phyloP scores from a whole-genome alignment of 1,140 invertebrate species.

The Psix sp. region DNA sequence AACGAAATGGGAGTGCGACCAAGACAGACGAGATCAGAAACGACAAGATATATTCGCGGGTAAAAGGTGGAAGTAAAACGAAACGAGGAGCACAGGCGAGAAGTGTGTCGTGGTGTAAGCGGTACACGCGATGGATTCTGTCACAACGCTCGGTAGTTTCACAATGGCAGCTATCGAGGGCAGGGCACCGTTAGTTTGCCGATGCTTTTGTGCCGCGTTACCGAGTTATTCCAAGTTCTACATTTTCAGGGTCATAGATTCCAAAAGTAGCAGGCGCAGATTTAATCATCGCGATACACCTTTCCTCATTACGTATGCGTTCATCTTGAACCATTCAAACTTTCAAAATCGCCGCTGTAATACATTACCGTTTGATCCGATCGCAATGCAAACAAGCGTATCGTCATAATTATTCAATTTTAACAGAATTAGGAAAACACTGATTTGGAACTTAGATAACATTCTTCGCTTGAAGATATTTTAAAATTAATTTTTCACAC shows the following conservation, averaged over 20 bases:
- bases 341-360: constrained; percentile 40
- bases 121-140: constrained; percentile 73
- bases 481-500: too few relatives aligned
- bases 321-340: constrained; percentile 35
- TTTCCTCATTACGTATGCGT: constrained; percentile 54
- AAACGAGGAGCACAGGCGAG: constrained; percentile 56
- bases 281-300: constrained; percentile 35
- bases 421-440: too few relatives aligned
- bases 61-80: constrained; percentile 62
- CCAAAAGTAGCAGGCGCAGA: constrained; percentile 58
- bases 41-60: constrained; percentile 53
- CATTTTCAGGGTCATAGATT: constrained; percentile 63
- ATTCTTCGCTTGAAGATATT: too few relatives aligned
- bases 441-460: too few relatives aligned
- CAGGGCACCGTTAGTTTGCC: constrained; percentile 74
- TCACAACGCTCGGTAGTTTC: constrained; percentile 73
- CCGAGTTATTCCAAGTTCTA: constrained; percentile 62
- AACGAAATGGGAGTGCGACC: constrained; percentile 30
- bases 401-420: constrained; percentile 25
- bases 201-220: constrained; percentile 70
- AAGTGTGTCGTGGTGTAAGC: constrained; percentile 71
- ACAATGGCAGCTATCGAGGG: constrained; percentile 75
- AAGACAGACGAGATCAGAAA: constrained; percentile 31
- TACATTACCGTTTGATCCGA: constrained; percentile 29
- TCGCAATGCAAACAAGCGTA: constrained; percentile 31